A percentile compares a stretch with the other conserved stretches of the same genome.
Evolutionary conservation across 1,140 invertebrate genomes (phyloP).

Genomic region (Vanessa tameamea): DNA sequence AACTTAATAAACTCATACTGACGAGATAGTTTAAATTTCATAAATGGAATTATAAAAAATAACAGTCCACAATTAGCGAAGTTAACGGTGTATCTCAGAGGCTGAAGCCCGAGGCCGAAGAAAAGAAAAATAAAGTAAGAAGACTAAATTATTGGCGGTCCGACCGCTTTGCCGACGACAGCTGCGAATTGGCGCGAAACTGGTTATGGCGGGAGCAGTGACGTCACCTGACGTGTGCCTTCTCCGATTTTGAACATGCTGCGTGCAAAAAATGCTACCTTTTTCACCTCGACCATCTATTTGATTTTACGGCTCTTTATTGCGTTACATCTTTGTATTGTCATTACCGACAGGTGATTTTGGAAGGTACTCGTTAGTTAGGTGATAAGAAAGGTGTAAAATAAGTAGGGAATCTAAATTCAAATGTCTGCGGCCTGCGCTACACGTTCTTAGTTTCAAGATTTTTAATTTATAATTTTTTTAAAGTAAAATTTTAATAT

Average conservation of each 20-base stretch:
- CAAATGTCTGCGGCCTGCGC: too few relatives aligned
- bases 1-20: slow-evolving; percentile 8
- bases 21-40: slow-evolving; percentile 9
- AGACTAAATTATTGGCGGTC: slow-evolving; percentile 59
- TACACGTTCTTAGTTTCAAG: too few relatives aligned
- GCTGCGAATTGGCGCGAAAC: slow-evolving; percentile 77
- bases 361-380: neutral
- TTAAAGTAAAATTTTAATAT: too few relatives aligned
- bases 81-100: slow-evolving; percentile 74
- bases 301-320: slow-evolving; percentile 65
- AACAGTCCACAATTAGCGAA: slow-evolving; percentile 55
- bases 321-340: slow-evolving; percentile 52
- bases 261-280: slow-evolving; percentile 59
- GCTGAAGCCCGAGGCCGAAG: slow-evolving; percentile 54
- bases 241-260: slow-evolving; percentile 57
- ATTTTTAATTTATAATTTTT: too few relatives aligned
- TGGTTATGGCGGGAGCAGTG: slow-evolving; percentile 68
- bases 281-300: slow-evolving; percentile 54
- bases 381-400: neutral
- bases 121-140: slow-evolving; percentile 60
- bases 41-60: slow-evolving; percentile 41
- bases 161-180: slow-evolving; percentile 69
- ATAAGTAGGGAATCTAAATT: neutral
- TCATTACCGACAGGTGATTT: slow-evolving; percentile 47
- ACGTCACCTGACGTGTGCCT: slow-evolving; percentile 75